Evolutionary conservation across 2,113 vertebrate species (phyloP).

Genomic region (Mirounga angustirostris): DNA sequence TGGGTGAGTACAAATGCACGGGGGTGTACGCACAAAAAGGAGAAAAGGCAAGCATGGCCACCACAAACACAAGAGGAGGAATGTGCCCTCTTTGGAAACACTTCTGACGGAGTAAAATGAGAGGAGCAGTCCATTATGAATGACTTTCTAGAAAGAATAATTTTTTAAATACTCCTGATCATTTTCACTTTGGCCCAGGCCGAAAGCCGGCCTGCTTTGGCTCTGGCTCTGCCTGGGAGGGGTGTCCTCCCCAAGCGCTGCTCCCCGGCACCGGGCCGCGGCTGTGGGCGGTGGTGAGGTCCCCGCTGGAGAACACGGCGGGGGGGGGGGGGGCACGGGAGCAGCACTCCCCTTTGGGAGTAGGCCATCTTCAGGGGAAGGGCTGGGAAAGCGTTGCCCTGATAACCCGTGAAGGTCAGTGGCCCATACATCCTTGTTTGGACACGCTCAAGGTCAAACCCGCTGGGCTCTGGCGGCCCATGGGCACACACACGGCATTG

Average conservation of each 20-base stretch:
- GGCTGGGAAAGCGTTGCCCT: neutral
- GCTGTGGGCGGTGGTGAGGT: neutral
- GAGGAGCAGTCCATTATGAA: rapidly evolving
- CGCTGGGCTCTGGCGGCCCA: rapidly evolving
- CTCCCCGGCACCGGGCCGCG: neutral
- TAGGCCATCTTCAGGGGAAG: neutral
- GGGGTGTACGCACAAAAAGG: rapidly evolving
- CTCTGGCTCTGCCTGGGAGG: neutral
- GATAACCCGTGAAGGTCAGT: neutral
- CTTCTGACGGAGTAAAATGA: neutral
- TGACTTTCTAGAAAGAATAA: rapidly evolving
- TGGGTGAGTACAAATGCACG: rapidly evolving
- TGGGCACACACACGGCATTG: neutral
- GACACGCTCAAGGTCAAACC: neutral
- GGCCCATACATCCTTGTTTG: neutral
- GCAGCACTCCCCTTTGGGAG: neutral
- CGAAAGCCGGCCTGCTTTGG: neutral
- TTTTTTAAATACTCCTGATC: neutral
- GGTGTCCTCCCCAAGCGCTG: neutral
- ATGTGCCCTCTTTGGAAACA: neutral
- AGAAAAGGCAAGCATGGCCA: neutral
- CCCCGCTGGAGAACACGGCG: rapidly evolving
- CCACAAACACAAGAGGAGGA: neutral
- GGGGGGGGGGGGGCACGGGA: neutral
- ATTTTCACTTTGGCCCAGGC: neutral